Base-by-base conservation (phyloP, 2,888 invertebrate species). In the Griposia aprilina region DNA sequence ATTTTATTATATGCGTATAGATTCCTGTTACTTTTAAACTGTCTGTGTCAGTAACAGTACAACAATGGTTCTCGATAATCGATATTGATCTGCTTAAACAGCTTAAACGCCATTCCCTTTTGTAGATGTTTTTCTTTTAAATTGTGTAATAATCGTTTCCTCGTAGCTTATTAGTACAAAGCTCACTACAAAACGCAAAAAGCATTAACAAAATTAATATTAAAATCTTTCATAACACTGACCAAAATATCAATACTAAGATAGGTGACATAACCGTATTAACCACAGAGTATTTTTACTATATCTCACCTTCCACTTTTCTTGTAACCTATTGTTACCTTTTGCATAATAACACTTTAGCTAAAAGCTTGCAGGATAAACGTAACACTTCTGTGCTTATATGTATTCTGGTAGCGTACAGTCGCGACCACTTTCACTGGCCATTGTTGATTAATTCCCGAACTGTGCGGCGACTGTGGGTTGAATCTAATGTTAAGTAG, bases 341-440 rank as follows among this genome's bases (percentile, higher is more conserved):
- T 85, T 84, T 89, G 76, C 81, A 86, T 88, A 87, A 86, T 69
- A 83, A 57, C 63, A 74, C 80, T 84, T 79, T 71, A 76, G 59
- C 60, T 79, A 78, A 85, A 77, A 84, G 76, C 68, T 45, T 41
- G 41, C 80, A 85, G 89, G 86, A 90, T 86, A 76, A 89, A 62
- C 80, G 85, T 81, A 85, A 87, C 72, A 81, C 71, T 72, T 68
- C 11, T 84, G 55, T 68, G 50, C 55, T 83, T 41, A 66, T 79
- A 82, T 80, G 62, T 90, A 89, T 90, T 89, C 89, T 59, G 65
- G 48, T 55, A 76, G 73, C 74, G 89, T 89, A 89, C 87, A 81
- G 76, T 88, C 85, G 81, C 83, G 70, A 81, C 78, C 83, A 94
- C 95, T 95, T 95, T 95, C 95, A 94, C 95, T 91, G 83, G 86